Evolutionary conservation across 2,797 vertebrate species (phyloP).

Genomic region (Micrastur ruficollis): DNA sequence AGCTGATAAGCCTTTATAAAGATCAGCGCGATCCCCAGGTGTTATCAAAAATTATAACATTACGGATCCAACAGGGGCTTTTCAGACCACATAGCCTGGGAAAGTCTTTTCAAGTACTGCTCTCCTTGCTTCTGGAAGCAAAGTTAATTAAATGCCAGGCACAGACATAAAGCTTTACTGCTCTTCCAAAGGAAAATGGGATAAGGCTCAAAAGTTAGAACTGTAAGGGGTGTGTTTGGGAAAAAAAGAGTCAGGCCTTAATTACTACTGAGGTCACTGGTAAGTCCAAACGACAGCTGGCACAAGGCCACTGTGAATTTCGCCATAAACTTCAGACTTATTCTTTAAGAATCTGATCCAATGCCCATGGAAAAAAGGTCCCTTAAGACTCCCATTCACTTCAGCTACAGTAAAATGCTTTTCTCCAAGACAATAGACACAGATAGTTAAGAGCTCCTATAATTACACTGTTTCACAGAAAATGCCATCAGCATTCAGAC

Average conservation of each 20-base stretch:
- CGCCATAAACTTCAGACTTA: neutral
- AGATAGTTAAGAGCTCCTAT: neutral
- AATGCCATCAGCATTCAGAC: neutral
- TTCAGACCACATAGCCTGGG: neutral
- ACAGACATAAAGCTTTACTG: neutral
- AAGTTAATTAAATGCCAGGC: neutral
- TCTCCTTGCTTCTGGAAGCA: neutral
- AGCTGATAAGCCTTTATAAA: neutral
- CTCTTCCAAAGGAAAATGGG: conserved; percentile 5
- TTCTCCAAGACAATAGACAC: neutral
- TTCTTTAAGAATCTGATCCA: conserved; percentile 4
- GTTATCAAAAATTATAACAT: neutral
- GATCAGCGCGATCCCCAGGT: neutral
- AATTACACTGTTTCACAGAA: neutral
- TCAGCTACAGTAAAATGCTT: neutral
- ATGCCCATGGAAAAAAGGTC: neutral
- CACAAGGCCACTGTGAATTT: neutral
- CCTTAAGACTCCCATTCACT: neutral
- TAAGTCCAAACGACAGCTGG: conserved; percentile 1
- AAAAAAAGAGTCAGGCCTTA: neutral
- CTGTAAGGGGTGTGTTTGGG: neutral
- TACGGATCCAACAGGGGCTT: neutral
- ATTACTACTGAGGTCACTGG: conserved; percentile 7
- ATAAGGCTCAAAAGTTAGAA: conserved; percentile 15
- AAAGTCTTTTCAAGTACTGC: neutral